Base-by-base conservation (phyloP, 2,888 invertebrate genomes). In the Diarsia brunnea region DNA sequence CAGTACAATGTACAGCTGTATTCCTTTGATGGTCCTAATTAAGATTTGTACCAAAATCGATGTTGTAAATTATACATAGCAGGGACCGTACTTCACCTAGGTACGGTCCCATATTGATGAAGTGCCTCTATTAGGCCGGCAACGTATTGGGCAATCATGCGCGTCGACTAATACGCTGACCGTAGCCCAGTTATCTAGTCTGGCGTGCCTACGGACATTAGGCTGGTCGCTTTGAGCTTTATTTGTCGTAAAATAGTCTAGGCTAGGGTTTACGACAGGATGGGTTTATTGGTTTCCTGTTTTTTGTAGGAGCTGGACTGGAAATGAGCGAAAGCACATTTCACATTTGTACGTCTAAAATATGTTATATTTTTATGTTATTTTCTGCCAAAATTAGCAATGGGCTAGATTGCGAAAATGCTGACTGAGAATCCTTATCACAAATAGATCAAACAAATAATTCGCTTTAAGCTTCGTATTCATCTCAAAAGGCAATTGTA, bases 11-110 rank as follows among this genome's bases (percentile, higher is more conserved):
- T 65, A 74, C 76, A 64, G 45, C 21, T 55, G 4, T 78, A 75
- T 77, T 78, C 68, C 53, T 82, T 73, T 76, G 60, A 82, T 78
- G 60, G 78, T 73, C 61, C 68, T 82, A 78, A 86, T 79, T 81
- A 69, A 79, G 61, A 75, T 75, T 67, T 53, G 73, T 79, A 65
- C 60, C 58, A 64, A 75, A 82, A 77, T 77, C 53, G 19, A 75
- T 72, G 43, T 68, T 66, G 14, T 60, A n/a, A n/a, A n/a, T n/a
- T n/a, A n/a, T 49, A 51, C 4, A 61, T 21, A 67, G 21, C 75
- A 74, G 60, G 69, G 45, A 47, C 63, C 66, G 19, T 45, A 65
- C 31, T 51, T 58, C 47, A 53, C 38, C 24, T 55, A 83, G 47
- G 47, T 47, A 31, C 58, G 69, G 38, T 27, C 45, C 69, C 66